A percentile compares a stretch with the other conserved stretches of the same genome.
Evolutionary conservation across 1,140 invertebrate genomes (phyloP).

Genomic region (Helicoverpa zea): DNA sequence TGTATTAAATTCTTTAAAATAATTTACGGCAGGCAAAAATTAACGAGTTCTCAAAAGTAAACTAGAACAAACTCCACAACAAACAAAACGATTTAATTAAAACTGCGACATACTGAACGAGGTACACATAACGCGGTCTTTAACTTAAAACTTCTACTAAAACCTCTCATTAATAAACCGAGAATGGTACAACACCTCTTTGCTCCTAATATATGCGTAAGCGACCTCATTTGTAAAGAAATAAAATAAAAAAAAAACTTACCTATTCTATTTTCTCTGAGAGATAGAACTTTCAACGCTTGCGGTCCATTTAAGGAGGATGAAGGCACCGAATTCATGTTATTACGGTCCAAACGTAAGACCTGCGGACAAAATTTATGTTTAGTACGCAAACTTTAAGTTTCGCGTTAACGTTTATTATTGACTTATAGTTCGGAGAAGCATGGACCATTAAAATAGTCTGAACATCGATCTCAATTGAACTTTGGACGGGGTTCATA

Average conservation of each 20-base stretch:
- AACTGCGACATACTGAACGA: constrained; percentile 11
- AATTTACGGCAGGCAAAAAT: too few species aligned
- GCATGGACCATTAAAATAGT: not conserved
- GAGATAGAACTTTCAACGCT: constrained; percentile 90
- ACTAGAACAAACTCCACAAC: not conserved
- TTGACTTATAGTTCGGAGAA: constrained; percentile 5
- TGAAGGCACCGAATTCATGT: constrained; percentile 91
- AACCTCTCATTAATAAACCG: constrained; percentile 1
- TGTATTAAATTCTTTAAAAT: too few species aligned
- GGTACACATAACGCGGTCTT: not conserved
- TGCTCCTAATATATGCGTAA: not conserved
- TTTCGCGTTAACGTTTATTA: constrained; percentile 15
- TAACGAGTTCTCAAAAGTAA: not conserved
- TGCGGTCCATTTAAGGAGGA: constrained; percentile 93
- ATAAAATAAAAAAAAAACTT: constrained; percentile 69
- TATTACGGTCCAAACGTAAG: constrained; percentile 93
- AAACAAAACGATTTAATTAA: constrained; percentile 8
- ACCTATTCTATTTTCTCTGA: constrained; percentile 94
- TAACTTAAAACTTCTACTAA: not conserved
- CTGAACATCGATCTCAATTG: not conserved
- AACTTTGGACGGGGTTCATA: not conserved
- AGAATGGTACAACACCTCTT: not conserved
- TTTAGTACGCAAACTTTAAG: constrained; percentile 32
- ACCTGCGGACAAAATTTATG: constrained; percentile 87
- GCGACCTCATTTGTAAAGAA: not conserved